Base-by-base conservation (phyloP, 2,113 vertebrate genomes). In the Pelodiscus sinensis region DNA sequence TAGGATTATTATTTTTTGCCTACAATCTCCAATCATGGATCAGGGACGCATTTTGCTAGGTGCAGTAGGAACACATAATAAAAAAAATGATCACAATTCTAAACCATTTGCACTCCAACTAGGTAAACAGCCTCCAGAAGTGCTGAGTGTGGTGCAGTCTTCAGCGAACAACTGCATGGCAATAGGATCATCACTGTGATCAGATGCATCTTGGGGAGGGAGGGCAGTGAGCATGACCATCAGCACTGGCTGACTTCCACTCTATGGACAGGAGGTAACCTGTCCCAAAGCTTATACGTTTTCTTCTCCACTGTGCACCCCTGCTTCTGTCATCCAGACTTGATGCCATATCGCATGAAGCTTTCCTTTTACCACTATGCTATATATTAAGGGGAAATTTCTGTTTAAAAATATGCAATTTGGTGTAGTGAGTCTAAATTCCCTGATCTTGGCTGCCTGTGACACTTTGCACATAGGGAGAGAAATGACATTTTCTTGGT, bases 401-500 rank as follows among this genome's bases (percentile, higher is more conserved):
- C 84, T 81, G 5, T 92, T 94, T 88, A 82, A 88, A 79, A 79
- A 89, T 83, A n/a, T 44, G 62, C 62, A 94, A 79, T 92, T 60
- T n/a, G 92, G 51, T 51, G 22, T n/a, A 81, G 62, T 38, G 81
- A 88, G 68, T 73, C 54, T 54, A 73, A 84, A 51, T 65, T 95
- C 81, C 51, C 52, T 92, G 81, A 87, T 86, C 57, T 55, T 79
- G 91, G 90, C 89, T 83, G 57, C 57, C 57, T 90, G 55, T 86
- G 81, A 82, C 81, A 77, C 38, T 71, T 71, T 51, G 86, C 81
- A 57, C n/a, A 11, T 78, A 89, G 85, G 68, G 91, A 87, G 84
- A 84, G 94, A 97, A 90, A 88, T 92, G 78, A 96, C 57, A 60
- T 92, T 96, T 96, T 94, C 81, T 35, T 88, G 81, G 29, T 38